A percentile compares a stretch with the other conserved stretches of the same genome.
phyloP scores from a whole-genome alignment of 2,113 vertebrate genomes.

The Terrapene triunguis region DNA sequence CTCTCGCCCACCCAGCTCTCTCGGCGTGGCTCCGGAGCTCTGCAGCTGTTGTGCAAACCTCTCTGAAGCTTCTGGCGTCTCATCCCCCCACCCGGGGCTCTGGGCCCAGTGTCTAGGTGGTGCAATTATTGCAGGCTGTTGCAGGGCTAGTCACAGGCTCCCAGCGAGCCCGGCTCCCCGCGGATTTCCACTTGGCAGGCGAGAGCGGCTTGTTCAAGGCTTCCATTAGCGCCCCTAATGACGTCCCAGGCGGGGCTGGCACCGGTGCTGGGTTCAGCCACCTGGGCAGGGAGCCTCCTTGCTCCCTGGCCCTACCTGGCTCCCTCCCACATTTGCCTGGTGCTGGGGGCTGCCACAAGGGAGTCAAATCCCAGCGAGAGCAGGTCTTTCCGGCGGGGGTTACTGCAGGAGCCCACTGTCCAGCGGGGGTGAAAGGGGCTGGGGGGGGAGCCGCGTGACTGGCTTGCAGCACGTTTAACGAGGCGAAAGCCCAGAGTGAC shows the following conservation, averaged over 20 bases:
- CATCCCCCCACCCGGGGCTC: accelerated
- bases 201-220: slow-evolving; percentile 48
- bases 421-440: accelerated
- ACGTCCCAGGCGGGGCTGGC: slow-evolving; percentile 59
- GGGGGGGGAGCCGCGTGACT: neutral
- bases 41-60: neutral
- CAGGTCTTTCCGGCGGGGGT: neutral
- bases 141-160: slow-evolving; percentile 41
- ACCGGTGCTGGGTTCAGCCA: neutral
- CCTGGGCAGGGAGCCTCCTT: neutral
- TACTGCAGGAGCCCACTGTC: neutral
- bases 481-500: neutral
- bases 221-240: slow-evolving; percentile 77
- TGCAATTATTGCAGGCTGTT: slow-evolving; percentile 79
- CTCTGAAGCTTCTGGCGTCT: accelerated
- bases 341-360: too few relatives aligned
- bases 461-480: neutral
- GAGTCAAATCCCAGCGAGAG: too few relatives aligned
- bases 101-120: slow-evolving; percentile 64
- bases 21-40: neutral
- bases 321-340: neutral
- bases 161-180: neutral
- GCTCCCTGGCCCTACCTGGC: neutral
- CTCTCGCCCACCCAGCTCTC: neutral
- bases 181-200: slow-evolving; percentile 30